These are phyloP conservation scores for Eupristina koningsbergeri DNA, from an alignment of 1,140 invertebrate genomes.

Conservation along the genomic window DNA sequence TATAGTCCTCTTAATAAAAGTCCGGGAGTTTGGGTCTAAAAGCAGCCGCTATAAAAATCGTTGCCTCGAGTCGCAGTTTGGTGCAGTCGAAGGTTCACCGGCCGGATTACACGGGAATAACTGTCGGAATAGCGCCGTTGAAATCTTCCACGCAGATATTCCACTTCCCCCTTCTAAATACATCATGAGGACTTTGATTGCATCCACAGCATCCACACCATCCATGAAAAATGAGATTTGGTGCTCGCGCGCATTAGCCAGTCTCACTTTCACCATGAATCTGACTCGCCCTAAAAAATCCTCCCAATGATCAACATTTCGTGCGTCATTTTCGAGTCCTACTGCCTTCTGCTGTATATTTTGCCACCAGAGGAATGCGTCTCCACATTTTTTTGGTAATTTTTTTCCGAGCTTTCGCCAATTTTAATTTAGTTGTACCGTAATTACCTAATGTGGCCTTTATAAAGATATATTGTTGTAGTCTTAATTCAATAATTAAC, in stretches of 20 bases:
- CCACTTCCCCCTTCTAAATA: conserved; percentile 27
- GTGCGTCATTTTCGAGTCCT: not conserved
- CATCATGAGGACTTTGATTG: conserved; percentile 25
- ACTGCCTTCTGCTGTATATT: not conserved
- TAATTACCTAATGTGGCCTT: too few species aligned
- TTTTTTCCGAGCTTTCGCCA: too few species aligned
- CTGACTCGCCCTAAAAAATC: conserved; percentile 15
- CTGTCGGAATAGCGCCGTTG: conserved; percentile 45
- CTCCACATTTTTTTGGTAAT: too few species aligned
- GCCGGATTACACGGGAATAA: conserved; percentile 38
- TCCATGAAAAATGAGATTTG: conserved; percentile 25
- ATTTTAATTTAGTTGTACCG: too few species aligned
- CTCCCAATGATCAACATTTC: not conserved
- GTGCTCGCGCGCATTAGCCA: not conserved
- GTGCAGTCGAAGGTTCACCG: conserved; percentile 30
- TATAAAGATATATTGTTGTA: too few species aligned
- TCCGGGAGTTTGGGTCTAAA: conserved; percentile 36
- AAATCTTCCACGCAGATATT: conserved; percentile 34
- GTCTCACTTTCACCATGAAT: conserved; percentile 22
- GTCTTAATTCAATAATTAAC: too few species aligned
- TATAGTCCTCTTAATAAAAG: conserved; percentile 52
- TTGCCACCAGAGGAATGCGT: not conserved
- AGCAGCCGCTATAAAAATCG: conserved; percentile 46
- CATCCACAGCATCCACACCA: too few species aligned
- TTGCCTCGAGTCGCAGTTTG: conserved; percentile 21